Base-by-base conservation (phyloP, 1,140 invertebrate genomes). In the Lordiphosa stackelbergi region DNA sequence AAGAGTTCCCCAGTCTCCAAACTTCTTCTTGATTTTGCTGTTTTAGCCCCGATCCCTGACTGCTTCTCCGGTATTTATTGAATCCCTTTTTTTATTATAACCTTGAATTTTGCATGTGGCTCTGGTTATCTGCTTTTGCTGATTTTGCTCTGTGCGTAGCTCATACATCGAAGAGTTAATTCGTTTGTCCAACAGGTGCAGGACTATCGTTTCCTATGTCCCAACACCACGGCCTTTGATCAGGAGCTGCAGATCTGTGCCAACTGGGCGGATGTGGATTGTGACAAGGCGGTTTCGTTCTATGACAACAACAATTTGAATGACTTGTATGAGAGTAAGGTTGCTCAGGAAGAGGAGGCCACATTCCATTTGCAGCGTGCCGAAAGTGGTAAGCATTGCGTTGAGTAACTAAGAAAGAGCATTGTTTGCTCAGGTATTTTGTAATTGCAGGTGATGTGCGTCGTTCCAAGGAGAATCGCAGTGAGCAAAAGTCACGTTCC, bases 231-330 rank as follows among this genome's bases (percentile, higher is more conserved):
- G 0, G 92, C 95, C 55, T 97, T 97, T 88, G 95, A 97, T 85
- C 95, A 97, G 86, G 95, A 96, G 83, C 94, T 95, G 52, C 95
- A 96, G 87, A 96, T 95, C 16, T 97, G 95, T 86, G 95, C 95
- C 42, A 94, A 95, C 81, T 96, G 95, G 95, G 94, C 93, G 58
- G 95, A 96, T 77, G 93, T 96, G 0, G 94, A 95, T 73, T 96
- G 95, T 84, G 92, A 94, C 66, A 92, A 93, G 12, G 91, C 94
- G 3, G 93, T 93, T 9, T 88, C 95, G 41, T 95, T 93, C 73
- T 94, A 94, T 88, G 91, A 91, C 85, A 94, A 93, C 83, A 94
- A 95, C 88, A 94, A 94, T 87, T 94, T 95, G 68, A 77, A 81
- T 42, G 94, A 96, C 89, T 90, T 95, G 53, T 95, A 95, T 71